phyloP scores from a whole-genome alignment of 1,140 invertebrate genomes.

The Bombus difficillimus region DNA sequence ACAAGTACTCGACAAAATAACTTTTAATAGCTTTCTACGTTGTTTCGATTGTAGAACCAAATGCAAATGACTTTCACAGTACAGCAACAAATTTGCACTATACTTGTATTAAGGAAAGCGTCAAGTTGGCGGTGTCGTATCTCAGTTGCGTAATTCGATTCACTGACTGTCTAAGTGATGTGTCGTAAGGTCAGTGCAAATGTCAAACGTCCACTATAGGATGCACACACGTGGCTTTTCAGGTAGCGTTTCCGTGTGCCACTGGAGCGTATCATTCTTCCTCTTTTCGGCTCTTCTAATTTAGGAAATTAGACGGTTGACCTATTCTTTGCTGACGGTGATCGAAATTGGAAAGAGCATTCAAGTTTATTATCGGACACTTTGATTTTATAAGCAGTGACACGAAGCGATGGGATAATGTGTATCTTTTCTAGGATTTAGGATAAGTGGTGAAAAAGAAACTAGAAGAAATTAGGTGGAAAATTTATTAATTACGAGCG shows the following conservation, averaged over 20 bases:
- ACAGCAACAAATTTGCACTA: background rate
- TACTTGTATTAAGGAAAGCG: background rate
- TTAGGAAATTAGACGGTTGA: constrained; percentile 25
- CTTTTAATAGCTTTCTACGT: too few relatives aligned
- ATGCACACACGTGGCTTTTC: background rate
- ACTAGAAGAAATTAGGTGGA: too few relatives aligned
- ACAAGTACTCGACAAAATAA: too few relatives aligned
- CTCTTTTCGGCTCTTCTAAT: background rate
- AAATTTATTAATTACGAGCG: too few relatives aligned
- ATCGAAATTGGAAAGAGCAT: background rate
- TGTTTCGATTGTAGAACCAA: background rate
- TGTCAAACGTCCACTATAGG: constrained; percentile 7
- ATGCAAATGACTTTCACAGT: constrained; percentile 5
- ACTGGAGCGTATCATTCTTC: background rate
- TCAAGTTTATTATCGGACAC: too few relatives aligned
- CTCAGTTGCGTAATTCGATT: constrained; percentile 15
- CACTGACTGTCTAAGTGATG: background rate
- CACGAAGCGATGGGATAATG: background rate
- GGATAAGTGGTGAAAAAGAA: too few relatives aligned
- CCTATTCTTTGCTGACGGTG: background rate
- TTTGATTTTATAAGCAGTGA: background rate
- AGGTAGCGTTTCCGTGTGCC: background rate
- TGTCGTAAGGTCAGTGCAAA: background rate
- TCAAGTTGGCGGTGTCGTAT: too few relatives aligned
- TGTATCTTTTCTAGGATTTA: too few relatives aligned